Evolutionary conservation across 2,888 invertebrate genomes (phyloP).

Genomic region (Protonemura montana): DNA sequence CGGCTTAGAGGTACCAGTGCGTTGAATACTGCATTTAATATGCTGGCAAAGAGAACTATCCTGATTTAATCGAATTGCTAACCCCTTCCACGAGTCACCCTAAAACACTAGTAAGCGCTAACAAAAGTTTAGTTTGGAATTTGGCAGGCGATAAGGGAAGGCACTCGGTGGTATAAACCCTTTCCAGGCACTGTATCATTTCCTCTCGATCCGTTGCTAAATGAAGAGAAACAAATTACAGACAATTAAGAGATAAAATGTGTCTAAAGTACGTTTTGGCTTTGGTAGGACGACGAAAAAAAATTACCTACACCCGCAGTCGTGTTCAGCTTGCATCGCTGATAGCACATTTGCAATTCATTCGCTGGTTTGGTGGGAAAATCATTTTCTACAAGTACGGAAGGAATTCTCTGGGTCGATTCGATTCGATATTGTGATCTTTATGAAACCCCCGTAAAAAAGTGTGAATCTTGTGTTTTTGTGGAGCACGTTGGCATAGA

Average conservation of each 20-base stretch:
- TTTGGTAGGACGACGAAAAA: not conserved
- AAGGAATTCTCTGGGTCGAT: not conserved
- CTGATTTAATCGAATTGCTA: conserved; percentile 22
- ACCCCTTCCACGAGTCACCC: conserved; percentile 14
- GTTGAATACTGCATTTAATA: not conserved
- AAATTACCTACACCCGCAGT: not conserved
- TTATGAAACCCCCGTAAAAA: not conserved
- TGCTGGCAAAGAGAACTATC: conserved; percentile 25
- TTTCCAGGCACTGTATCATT: conserved; percentile 46
- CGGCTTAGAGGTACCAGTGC: not conserved
- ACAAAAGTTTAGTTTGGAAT: conserved; percentile 48
- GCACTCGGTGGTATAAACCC: conserved; percentile 39
- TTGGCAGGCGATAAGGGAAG: conserved; percentile 48
- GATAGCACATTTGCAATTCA: not conserved
- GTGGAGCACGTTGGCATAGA: too few species aligned
- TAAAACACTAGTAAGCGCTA: conserved; percentile 28
- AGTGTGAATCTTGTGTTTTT: too few species aligned
- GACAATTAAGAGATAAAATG: conserved; percentile 49
- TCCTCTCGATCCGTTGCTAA: conserved; percentile 49
- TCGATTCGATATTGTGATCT: not conserved
- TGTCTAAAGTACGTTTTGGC: conserved; percentile 44
- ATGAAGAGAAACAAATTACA: conserved; percentile 50
- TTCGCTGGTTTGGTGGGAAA: not conserved
- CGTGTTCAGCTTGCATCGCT: not conserved
- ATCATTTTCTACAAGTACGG: not conserved